A percentile compares a stretch with the other conserved stretches of the same genome.
These are phyloP conservation scores for Chelonus formosanus DNA, from an alignment of 2,888 invertebrate species.

Conservation along the genomic window DNA sequence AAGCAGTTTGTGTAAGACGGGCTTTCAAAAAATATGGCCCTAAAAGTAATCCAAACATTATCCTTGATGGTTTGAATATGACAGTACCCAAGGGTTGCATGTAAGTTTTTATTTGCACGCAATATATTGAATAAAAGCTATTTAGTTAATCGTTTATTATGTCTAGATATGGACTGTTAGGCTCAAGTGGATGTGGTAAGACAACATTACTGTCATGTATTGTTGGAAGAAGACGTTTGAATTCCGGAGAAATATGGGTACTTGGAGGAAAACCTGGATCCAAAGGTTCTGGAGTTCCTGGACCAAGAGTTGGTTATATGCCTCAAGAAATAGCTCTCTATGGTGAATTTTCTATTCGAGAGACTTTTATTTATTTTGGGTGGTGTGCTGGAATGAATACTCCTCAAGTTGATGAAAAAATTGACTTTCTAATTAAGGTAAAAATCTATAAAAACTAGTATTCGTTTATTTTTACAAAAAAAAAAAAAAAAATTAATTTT, in stretches of 20 bases:
- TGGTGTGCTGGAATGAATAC: conserved; percentile 81
- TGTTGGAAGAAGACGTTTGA: conserved; percentile 79
- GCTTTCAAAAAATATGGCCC: conserved; percentile 87
- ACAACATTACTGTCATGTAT: conserved; percentile 87
- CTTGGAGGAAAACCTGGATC: conserved; percentile 77
- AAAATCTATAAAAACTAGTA: background rate
- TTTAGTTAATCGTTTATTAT: background rate
- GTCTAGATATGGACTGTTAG: conserved; percentile 82
- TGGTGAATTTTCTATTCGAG: conserved; percentile 82
- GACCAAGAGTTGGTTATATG: conserved; percentile 85
- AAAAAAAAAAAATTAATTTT: too few species aligned
- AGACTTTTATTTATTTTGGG: conserved; percentile 86
- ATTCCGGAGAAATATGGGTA: conserved; percentile 79
- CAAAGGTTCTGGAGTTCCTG: conserved; percentile 75
- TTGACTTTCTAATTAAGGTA: conserved; percentile 76
- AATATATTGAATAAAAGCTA: background rate
- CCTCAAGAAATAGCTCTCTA: conserved; percentile 87
- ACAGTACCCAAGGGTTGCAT: conserved; percentile 90
- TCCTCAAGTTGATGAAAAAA: conserved; percentile 73
- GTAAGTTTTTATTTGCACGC: conserved; percentile 68
- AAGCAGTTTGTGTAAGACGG: conserved; percentile 84
- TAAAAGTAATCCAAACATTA: conserved; percentile 79
- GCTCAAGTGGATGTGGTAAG: conserved; percentile 93
- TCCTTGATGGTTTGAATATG: conserved; percentile 89
- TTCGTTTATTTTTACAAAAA: too few species aligned